These are phyloP conservation scores for Atrina japonica DNA, from an alignment of 2,888 invertebrate genomes.

Conservation along the genomic window DNA sequence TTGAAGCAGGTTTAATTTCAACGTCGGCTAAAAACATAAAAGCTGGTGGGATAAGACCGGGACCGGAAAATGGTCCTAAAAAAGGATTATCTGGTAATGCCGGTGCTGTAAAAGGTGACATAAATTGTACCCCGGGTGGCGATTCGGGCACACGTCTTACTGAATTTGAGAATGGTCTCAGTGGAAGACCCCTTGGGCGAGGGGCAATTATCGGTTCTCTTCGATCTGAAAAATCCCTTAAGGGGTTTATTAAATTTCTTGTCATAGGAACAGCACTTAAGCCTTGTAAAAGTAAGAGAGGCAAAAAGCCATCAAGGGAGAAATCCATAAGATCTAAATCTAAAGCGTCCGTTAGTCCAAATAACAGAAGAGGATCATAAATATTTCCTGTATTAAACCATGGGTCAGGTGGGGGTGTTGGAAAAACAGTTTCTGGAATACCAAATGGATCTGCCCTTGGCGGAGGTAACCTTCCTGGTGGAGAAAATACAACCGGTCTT, in stretches of 20 bases:
- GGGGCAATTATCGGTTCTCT: neutral
- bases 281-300: conserved; percentile 3
- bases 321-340: conserved; percentile 14
- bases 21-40: conserved; percentile 13
- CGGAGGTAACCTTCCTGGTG: no score
- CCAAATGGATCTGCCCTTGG: no score
- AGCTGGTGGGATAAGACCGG: conserved; percentile 2
- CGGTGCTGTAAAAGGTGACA: conserved; percentile 1
- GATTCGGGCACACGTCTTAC: no score
- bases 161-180: neutral
- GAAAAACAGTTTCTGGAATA: no score
- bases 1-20: conserved; percentile 11
- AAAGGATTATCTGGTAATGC: neutral
- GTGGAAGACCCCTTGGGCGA: neutral
- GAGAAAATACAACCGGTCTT: no score
- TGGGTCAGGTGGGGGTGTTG: no score
- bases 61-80: neutral
- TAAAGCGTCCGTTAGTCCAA: neutral
- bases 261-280: conserved; percentile 1
- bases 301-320: neutral
- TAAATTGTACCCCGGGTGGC: conserved; percentile 2
- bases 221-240: conserved; percentile 15
- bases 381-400: no score
- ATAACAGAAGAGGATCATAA: no score
- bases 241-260: conserved; percentile 9